These are phyloP conservation scores for Ips nitidus DNA, from an alignment of 1,140 invertebrate species.

Conservation along the genomic window DNA sequence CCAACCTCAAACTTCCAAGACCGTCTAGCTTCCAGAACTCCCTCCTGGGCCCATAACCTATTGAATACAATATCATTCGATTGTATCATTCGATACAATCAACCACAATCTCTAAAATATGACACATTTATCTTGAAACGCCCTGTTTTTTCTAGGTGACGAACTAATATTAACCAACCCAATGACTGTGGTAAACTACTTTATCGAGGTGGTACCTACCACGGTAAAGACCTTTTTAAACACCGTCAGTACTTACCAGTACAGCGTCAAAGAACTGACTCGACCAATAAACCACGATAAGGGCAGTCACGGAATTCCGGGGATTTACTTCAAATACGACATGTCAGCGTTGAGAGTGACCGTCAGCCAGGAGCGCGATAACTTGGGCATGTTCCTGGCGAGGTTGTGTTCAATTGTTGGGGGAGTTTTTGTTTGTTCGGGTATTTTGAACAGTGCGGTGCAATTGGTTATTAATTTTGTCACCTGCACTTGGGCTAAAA, in stretches of 20 bases:
- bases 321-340: conserved; percentile 95
- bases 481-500: conserved; percentile 44
- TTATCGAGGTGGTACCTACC: conserved; percentile 93
- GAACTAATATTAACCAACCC: conserved; percentile 71
- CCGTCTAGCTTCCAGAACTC: too few relatives aligned
- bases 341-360: conserved; percentile 85
- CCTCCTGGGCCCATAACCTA: too few relatives aligned
- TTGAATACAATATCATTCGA: too few relatives aligned
- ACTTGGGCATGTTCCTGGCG: conserved; percentile 77
- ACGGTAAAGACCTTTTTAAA: conserved; percentile 76
- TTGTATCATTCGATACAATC: too few relatives aligned
- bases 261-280: conserved; percentile 86
- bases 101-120: too few relatives aligned
- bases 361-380: conserved; percentile 79
- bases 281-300: conserved; percentile 70
- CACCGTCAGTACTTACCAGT: conserved; percentile 83
- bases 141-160: conserved; percentile 58
- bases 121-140: not conserved
- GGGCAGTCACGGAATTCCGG: conserved; percentile 89
- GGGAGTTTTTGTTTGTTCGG: conserved; percentile 85
- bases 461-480: conserved; percentile 52
- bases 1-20: too few relatives aligned
- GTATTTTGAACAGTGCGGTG: conserved; percentile 57
- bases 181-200: conserved; percentile 89
- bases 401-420: conserved; percentile 87